Evolutionary conservation across 1,140 invertebrate species (phyloP).

Genomic region (Radopholus similis): DNA sequence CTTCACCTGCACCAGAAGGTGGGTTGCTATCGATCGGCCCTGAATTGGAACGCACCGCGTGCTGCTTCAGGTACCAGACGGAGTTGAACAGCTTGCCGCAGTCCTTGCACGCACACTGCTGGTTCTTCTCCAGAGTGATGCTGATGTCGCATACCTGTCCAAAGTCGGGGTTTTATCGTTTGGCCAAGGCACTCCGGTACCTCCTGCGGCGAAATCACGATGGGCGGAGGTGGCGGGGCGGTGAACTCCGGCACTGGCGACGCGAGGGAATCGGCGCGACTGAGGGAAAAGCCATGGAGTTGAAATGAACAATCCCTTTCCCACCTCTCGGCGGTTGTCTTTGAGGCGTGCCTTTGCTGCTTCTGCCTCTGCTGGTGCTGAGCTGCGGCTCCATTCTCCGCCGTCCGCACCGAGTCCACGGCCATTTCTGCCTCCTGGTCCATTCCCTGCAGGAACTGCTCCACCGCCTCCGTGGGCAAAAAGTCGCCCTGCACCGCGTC

Average conservation of each 20-base stretch:
- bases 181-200: too few species aligned
- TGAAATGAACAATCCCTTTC: too few species aligned
- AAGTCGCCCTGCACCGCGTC: neutral
- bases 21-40: too few species aligned
- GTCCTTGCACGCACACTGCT: slow-evolving; percentile 57
- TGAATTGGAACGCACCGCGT: too few species aligned
- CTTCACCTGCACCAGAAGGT: too few species aligned
- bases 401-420: neutral
- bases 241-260: neutral
- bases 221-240: slow-evolving; percentile 40
- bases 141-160: slow-evolving; percentile 48
- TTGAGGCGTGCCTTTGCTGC: neutral
- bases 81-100: slow-evolving; percentile 56
- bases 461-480: neutral
- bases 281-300: neutral
- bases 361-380: neutral
- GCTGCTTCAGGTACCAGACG: slow-evolving; percentile 59
- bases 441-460: neutral
- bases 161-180: too few species aligned
- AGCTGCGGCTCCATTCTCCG: neutral
- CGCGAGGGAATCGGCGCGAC: neutral
- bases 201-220: slow-evolving; percentile 55
- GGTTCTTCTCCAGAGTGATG: slow-evolving; percentile 56
- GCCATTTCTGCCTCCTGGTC: neutral
- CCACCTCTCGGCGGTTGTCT: neutral